Evolutionary conservation across 2,113 vertebrate genomes (phyloP), one percentile per base, ranked within the genome.

Genomic region (Pogona vitticeps): DNA sequence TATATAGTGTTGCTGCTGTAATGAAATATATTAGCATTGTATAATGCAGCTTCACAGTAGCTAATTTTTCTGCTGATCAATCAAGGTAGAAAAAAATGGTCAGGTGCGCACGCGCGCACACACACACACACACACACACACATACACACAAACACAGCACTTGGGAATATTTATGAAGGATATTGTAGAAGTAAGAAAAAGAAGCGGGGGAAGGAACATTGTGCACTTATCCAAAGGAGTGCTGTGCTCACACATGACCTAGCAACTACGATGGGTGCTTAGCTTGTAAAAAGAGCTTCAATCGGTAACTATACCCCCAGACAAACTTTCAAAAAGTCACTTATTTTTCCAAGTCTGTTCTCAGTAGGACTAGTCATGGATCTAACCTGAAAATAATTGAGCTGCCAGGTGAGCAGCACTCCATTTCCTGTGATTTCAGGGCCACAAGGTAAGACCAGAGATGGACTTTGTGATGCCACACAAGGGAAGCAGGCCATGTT

Each of bases 61-160:
- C 76, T 79, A 23, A 80, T 91, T 92, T 87, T 86, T 3, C 78
- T 89, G 33, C n/a, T 9, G 36, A 70, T 87, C 61, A 87, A 20
- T 86, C 10, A 82, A 26, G 42, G 20, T 46, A 82, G 89, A 90
- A 52, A 17, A n/a, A 26, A n/a, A 33, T 40, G 86, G 36, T 1
- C 61, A 17, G 80, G 28, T 52, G 10, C 63, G 68, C 59, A n/a
- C n/a, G n/a, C n/a, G n/a, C n/a, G n/a, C n/a, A n/a, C n/a, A n/a
- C n/a, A n/a, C n/a, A n/a, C n/a, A n/a, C n/a, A n/a, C n/a, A n/a
- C n/a, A n/a, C n/a, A n/a, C n/a, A n/a, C n/a, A n/a, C n/a, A n/a
- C n/a, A n/a, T n/a, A n/a, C n/a, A 52, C 18, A 89, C 72, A 85
- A 2, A 61, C 40, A 56, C 77, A 68, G 42, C 1, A 77, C 72